A percentile compares a stretch with the other conserved stretches of the same genome.
Conservation (phyloP, 2,113 vertebrate genomes). For the Aegypius monachus region DNA sequence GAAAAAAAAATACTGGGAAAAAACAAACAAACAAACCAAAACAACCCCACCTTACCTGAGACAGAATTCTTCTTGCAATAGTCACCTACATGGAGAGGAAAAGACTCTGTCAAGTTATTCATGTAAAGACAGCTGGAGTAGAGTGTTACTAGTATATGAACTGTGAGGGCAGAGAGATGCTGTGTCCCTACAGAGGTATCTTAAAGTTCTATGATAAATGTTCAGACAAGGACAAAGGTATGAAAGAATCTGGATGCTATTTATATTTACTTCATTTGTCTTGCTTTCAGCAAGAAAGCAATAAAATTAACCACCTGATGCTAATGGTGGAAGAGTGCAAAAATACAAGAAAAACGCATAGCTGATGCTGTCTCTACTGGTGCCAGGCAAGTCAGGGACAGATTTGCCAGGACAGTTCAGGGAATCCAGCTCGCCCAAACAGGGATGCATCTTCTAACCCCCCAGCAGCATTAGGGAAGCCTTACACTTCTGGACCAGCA, state of each 20-base stretch:
- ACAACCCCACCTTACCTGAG: neutral
- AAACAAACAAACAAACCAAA: neutral
- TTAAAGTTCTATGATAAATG: neutral
- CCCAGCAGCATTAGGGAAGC: neutral
- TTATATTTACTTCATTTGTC: neutral
- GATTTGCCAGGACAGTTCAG: neutral
- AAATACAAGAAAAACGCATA: neutral
- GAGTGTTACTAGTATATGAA: neutral
- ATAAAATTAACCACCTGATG: neutral
- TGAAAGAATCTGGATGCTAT: neutral
- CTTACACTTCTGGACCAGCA: neutral
- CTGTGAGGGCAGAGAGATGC: neutral
- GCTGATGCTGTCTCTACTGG: neutral
- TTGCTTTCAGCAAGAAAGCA: neutral
- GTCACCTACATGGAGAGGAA: neutral
- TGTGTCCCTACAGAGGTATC: neutral
- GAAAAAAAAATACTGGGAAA: neutral
- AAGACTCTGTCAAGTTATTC: neutral
- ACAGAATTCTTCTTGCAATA: neutral
- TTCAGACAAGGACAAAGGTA: neutral
- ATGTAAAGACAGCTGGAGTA: neutral
- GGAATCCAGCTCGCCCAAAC: neutral
- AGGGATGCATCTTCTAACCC: neutral
- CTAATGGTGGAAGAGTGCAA: neutral
- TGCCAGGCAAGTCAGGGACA: neutral